Base-by-base conservation (phyloP, 2,113 vertebrate genomes). In the Saguinus midas region DNA sequence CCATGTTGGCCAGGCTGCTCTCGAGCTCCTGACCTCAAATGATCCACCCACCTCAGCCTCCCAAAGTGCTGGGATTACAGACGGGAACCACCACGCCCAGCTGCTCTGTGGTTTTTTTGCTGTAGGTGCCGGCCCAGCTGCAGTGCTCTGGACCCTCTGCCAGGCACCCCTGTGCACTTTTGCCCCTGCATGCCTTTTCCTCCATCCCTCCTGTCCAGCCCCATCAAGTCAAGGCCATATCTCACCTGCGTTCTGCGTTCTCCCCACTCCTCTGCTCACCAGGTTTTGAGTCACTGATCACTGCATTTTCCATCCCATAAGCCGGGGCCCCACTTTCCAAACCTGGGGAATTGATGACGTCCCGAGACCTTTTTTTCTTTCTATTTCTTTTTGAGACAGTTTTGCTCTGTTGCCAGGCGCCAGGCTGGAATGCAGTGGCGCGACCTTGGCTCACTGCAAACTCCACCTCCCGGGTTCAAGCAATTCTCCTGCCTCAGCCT, bases 91-190 rank as follows among this genome's bases (percentile, higher is more conserved):
- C 61, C 27, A 29, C 5, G 6, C 27, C 61, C 12, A 6, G 61
- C 61, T 0, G 12, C 61, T 2, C 8, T 25, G 2, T 8, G 58
- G 58, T 52, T n/a, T 57, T 16, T 23, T 70, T 14, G n/a, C 68
- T 6, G 1, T 0, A 0, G 27, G 37, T 11, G 1, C 29, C 0
- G 0, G 57, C 58, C 80, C 10, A 8, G 48, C 27, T 32, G 1
- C 1, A 0, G 66, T 14, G 32, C 17, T n/a, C 82, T n/a, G 32
- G n/a, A 52, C 48, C 3, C 73, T 52, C 3, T 0, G 4, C 87
- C 14, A 8, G 64, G 35, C 0, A 0, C 27, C 9, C 6, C 45
- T 8, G 40, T 37, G 35, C n/a, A 1, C 2, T 18, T 2, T 0
- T 13, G 23, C 13, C 43, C 52, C 25, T 27, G 32, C 68, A 14